Evolutionary conservation across 1,140 invertebrate genomes (phyloP), one percentile per base, ranked within the genome.

Genomic region (Holotrichia oblita): DNA sequence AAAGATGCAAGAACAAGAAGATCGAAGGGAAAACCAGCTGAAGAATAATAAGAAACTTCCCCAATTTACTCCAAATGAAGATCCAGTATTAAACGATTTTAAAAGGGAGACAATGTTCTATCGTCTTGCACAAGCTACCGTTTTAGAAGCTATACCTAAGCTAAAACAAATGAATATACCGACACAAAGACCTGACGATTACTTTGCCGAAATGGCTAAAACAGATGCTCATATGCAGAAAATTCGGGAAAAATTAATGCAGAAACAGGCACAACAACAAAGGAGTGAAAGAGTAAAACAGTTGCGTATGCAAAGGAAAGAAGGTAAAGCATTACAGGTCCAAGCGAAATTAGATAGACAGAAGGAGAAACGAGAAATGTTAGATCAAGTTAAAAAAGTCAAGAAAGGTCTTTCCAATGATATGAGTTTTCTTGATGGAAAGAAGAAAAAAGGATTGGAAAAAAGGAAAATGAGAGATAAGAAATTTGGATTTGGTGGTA

Each of bases 191-290:
- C 98, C 98, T 0, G 94, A 96, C 40, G 98, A 99, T 88, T 99
- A 98, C 88, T 99, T 98, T 89, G 98, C 98, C 0, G 95, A 99
- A 90, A 99, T 99, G 98, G 96, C 96, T 2, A 99, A 99, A 87
- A 91, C 95, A 73, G 98, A 99, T 88, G 91, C 92, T 55, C 98
- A 99, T 81, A 99, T 99, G 98, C 96, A 98, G 84, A 99, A 98
- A 87, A 93, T 99, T 0, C 91, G 97, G 73, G 90, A 94, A 84
- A 94, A 94, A 84, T 85, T 99, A 0, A 89, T 97, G 86, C 91
- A 94, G 64, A 96, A 97, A 85, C 94, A 99, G 84, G 89, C 92
- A 9, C 91, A 92, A 9, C 92, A 95, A 73, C 95, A 98, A 81
- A 91, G 94, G 82, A 93, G 93, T 0, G 97, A 99, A 86, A 96